These are phyloP conservation scores for Eudyptes chrysolophus DNA, from an alignment of 2,113 vertebrate species.

Conservation along the genomic window DNA sequence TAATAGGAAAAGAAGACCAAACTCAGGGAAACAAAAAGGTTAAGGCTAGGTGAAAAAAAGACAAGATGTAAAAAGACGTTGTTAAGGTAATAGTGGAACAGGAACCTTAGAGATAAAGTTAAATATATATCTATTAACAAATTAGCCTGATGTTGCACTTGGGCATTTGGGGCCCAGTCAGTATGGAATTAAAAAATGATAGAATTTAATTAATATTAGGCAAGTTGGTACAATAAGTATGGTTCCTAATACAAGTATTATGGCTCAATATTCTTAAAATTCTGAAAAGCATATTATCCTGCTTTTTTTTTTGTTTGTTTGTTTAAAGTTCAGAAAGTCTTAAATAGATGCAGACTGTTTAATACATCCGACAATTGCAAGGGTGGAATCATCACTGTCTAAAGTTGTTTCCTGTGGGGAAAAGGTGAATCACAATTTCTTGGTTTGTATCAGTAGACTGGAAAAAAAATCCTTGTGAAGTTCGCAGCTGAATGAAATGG, in stretches of 20 bases:
- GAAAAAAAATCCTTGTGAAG: neutral
- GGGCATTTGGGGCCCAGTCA: neutral
- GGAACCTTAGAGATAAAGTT: neutral
- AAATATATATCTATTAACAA: neutral
- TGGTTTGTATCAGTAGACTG: neutral
- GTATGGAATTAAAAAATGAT: neutral
- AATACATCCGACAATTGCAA: neutral
- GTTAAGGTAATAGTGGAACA: neutral
- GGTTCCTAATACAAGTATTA: neutral
- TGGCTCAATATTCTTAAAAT: neutral
- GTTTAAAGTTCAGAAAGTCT: neutral
- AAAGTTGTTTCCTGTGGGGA: neutral
- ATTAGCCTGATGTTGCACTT: neutral
- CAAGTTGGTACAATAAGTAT: neutral
- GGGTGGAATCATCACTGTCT: neutral
- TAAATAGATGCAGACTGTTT: neutral
- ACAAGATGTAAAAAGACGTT: neutral
- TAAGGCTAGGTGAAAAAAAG: neutral
- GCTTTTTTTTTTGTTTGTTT: neutral
- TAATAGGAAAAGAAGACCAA: neutral
- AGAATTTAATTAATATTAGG: neutral
- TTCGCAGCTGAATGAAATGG: neutral
- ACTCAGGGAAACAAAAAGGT: neutral
- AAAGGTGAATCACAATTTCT: neutral
- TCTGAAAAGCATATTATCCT: neutral